A percentile compares a stretch with the other conserved stretches of the same genome.
Conservation (phyloP, 2,113 vertebrate species). For the Nerophis ophidion region DNA sequence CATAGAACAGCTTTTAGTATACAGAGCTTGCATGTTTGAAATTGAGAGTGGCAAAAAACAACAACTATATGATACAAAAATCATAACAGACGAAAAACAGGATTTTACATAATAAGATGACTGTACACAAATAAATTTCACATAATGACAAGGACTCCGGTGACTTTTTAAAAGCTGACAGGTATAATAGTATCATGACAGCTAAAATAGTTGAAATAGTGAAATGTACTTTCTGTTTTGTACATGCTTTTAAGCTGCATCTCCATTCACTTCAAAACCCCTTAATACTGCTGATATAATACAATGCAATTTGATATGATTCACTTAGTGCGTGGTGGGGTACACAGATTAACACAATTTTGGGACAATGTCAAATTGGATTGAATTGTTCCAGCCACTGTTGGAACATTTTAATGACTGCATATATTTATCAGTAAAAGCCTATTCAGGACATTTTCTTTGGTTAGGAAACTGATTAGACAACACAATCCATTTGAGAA, state of each 20-base stretch:
- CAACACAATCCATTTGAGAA: conserved; percentile 1
- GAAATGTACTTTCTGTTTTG: conserved; percentile 5
- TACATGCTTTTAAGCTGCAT: conserved; percentile 13
- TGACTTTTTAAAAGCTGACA: conserved; percentile 20
- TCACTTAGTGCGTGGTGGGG: background rate
- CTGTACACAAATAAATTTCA: conserved; percentile 24
- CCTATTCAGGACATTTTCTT: conserved; percentile 7
- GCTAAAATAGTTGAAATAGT: conserved; percentile 19
- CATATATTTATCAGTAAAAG: background rate
- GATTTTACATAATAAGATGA: background rate
- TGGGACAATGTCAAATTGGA: background rate
- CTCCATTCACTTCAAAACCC: background rate
- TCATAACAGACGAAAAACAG: conserved; percentile 23
- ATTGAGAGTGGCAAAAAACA: conserved; percentile 32
- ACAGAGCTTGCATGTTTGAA: conserved; percentile 67
- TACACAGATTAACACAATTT: background rate
- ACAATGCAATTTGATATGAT: background rate
- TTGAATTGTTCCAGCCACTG: background rate
- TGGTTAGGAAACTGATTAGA: conserved; percentile 12
- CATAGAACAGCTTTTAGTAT: conserved; percentile 68
- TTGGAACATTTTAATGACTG: background rate
- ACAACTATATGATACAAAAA: conserved; percentile 40
- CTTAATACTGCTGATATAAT: conserved; percentile 6
- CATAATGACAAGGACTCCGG: conserved; percentile 36
- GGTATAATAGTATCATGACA: conserved; percentile 15